Percentiles rank a stretch among this genome's conserved stretches.
Evolutionary conservation across 2,113 vertebrate genomes (phyloP).

Genomic region (Sceloporus undulatus): DNA sequence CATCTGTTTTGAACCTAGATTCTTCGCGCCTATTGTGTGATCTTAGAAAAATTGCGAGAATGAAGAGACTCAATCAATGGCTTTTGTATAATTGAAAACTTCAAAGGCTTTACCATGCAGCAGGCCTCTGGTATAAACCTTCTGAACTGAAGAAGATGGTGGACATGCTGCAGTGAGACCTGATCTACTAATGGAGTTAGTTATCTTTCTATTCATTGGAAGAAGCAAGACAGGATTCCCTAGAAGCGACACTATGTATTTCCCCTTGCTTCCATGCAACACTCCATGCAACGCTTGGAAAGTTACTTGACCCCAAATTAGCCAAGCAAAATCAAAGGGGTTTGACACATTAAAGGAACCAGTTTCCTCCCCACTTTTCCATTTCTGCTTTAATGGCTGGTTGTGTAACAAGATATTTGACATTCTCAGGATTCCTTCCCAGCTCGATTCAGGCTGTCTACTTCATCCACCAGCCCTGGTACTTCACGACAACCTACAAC

Average conservation of each 20-base stretch:
- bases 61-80: constrained; percentile 98
- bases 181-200: background rate
- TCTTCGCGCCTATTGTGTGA: constrained; percentile 94
- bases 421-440: constrained; percentile 93
- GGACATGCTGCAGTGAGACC: constrained; percentile 95
- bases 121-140: constrained; percentile 94
- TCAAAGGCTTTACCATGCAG: constrained; percentile 97
- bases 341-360: background rate
- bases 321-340: background rate
- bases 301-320: too few species aligned
- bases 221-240: too few species aligned
- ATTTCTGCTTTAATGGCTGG: background rate
- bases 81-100: constrained; percentile 97
- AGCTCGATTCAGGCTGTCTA: constrained; percentile 95
- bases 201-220: too few species aligned
- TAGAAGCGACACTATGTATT: background rate
- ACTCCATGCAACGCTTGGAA: too few species aligned
- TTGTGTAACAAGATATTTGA: background rate
- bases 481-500: constrained; percentile 98
- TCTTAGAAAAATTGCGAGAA: constrained; percentile 96
- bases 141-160: constrained; percentile 98
- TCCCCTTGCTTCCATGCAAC: background rate
- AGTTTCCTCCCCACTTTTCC: background rate
- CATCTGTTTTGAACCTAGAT: constrained; percentile 77
- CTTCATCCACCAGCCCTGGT: constrained; percentile 98